phyloP scores from a whole-genome alignment of 2,888 invertebrate species.

The Ochlodes sylvanus region DNA sequence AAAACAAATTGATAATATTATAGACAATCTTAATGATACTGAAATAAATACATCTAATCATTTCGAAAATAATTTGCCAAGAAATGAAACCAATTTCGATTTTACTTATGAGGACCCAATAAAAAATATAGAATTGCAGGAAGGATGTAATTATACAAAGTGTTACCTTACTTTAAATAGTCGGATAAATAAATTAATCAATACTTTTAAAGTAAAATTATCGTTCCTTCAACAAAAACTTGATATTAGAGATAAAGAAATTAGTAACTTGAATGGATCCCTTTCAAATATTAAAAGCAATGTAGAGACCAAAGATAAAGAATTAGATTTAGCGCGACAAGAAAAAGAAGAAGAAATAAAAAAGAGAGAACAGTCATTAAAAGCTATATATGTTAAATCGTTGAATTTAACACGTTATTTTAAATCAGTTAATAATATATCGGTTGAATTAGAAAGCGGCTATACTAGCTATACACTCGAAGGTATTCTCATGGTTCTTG shows the following conservation, averaged over 20 bases:
- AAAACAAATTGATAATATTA: constrained; percentile 21
- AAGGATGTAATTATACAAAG: constrained; percentile 8
- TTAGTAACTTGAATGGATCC: constrained; percentile 41
- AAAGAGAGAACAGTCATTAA: constrained; percentile 50
- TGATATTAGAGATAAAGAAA: constrained; percentile 43
- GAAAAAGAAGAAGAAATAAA: constrained; percentile 35
- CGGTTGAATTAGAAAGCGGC: constrained; percentile 41
- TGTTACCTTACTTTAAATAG: background rate
- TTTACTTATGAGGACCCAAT: constrained; percentile 2
- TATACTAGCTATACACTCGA: constrained; percentile 48
- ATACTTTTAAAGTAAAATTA: constrained; percentile 7
- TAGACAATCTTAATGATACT: constrained; percentile 11
- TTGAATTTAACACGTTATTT: constrained; percentile 47
- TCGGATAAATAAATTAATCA: constrained; percentile 10
- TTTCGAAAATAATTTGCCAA: background rate
- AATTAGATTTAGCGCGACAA: constrained; percentile 47
- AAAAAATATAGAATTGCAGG: constrained; percentile 7
- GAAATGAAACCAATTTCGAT: background rate
- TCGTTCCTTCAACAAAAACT: constrained; percentile 39
- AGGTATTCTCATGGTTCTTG: constrained; percentile 54
- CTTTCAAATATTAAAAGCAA: constrained; percentile 8
- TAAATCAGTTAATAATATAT: constrained; percentile 48
- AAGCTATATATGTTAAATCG: constrained; percentile 52
- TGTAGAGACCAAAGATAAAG: constrained; percentile 44
- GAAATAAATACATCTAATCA: background rate